Base-by-base conservation (phyloP, 2,797 vertebrate species). In the Channa striata region DNA sequence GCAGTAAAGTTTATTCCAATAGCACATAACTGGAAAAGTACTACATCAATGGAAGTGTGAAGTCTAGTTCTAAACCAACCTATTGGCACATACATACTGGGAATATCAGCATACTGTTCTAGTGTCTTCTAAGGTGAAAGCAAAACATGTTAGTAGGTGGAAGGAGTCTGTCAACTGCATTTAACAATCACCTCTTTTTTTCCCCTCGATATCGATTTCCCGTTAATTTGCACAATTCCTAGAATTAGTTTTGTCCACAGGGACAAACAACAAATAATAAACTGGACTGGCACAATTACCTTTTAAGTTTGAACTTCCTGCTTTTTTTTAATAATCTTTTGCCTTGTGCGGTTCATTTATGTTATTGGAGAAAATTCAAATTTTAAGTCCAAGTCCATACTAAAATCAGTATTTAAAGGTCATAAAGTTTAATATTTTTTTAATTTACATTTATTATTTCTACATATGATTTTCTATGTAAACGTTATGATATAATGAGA, bases 291-390 rank as follows among this genome's bases (percentile, higher is more conserved):
- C 16, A 10, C 6, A 67, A 52, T 43, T 34, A 2, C 25, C 40
- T 48, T 61, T n/a, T 17, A 13, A 20, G 37, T 71, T 25, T 44
- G 36, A 61, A 64, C 51, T 64, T 34, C 62, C 72, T 75, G 80
- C 68, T 78, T 16, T 64, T 73, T 64, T 73, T 64, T 62, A 36
- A 37, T 21, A 66, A 49, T 62, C 37, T 48, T 0, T 16, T 52
- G 2, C 25, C 5, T 2, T 2, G 37, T 61, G 14, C 20, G 37
- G 60, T 46, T 13, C 37, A 19, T 57, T 57, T 65, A 19, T 6
- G 4, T 36, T 50, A 25, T 8, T 19, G 43, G 39, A 59, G 21
- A 49, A 36, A 44, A 1, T 50, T 39, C 0, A 47, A 53, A 36
- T 2, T 33, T 21, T 6, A 2, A 56, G 4, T 40, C 20, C 6